Percentiles rank a stretch among this genome's conserved stretches.
phyloP scores from a whole-genome alignment of 2,797 vertebrate genomes.

The Lutjanus campechanus region DNA sequence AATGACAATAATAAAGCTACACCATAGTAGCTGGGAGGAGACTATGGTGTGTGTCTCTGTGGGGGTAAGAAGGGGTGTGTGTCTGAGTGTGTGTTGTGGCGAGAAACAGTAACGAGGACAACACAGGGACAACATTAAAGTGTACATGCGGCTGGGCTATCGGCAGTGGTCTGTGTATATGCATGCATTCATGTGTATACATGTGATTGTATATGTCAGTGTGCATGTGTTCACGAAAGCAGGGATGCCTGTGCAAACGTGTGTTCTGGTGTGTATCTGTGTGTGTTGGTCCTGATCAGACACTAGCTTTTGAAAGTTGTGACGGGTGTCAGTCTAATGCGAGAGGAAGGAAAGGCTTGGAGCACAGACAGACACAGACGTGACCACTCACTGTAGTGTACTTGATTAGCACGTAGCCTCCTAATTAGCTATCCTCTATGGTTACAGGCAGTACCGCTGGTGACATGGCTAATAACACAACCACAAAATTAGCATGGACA shows the following conservation, averaged over 20 bases:
- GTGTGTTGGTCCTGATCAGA: constrained; percentile 77
- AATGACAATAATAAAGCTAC: constrained; percentile 53
- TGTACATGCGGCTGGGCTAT: background rate
- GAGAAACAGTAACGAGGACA: constrained; percentile 84
- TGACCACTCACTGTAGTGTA: constrained; percentile 92
- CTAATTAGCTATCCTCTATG: constrained; percentile 96
- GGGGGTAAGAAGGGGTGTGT: background rate
- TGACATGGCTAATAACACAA: constrained; percentile 92
- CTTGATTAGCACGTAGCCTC: constrained; percentile 93
- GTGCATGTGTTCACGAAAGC: constrained; percentile 15
- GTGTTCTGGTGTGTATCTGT: constrained; percentile 27
- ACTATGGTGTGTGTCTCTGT: constrained; percentile 22
- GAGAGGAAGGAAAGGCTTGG: constrained; percentile 92
- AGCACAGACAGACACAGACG: constrained; percentile 90
- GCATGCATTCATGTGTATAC: constrained; percentile 11
- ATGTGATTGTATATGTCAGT: background rate
- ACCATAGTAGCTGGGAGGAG: constrained; percentile 35
- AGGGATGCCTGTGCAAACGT: constrained; percentile 11
- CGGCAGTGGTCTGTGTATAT: constrained; percentile 1
- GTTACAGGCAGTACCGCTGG: constrained; percentile 93
- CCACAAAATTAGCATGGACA: constrained; percentile 86
- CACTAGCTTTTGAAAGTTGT: constrained; percentile 90
- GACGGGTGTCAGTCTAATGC: constrained; percentile 97
- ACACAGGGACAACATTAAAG: constrained; percentile 90
- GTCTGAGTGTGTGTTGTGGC: constrained; percentile 27